Percentiles rank a stretch among this genome's conserved stretches.
phyloP scores from a whole-genome alignment of 2,888 invertebrate species.

The Diploptera punctata region DNA sequence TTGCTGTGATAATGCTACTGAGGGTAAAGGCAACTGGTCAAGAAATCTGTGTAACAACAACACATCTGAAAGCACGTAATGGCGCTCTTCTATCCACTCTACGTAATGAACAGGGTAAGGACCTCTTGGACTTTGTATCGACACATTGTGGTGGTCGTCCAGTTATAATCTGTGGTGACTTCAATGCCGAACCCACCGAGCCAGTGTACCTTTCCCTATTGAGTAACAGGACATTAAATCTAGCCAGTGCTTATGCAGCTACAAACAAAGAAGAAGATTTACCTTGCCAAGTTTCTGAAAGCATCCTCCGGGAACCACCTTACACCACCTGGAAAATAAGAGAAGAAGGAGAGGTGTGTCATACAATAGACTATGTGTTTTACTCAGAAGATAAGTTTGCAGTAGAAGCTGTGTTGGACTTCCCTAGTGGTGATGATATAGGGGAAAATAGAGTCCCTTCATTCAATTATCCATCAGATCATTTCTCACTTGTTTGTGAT shows the following conservation, averaged over 20 bases:
- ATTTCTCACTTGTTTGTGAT: conserved; percentile 75
- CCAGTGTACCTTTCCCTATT: conserved; percentile 70
- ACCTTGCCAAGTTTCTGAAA: conserved; percentile 50
- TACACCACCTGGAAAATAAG: conserved; percentile 81
- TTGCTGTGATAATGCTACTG: conserved; percentile 66
- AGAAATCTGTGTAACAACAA: conserved; percentile 71
- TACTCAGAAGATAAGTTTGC: conserved; percentile 64
- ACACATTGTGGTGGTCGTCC: conserved; percentile 61
- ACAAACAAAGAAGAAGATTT: conserved; percentile 29
- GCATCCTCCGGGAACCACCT: conserved; percentile 61
- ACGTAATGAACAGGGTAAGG: conserved; percentile 74
- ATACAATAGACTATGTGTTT: conserved; percentile 79
- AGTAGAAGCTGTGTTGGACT: conserved; percentile 62
- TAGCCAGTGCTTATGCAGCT: conserved; percentile 61
- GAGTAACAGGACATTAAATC: conserved; percentile 53
- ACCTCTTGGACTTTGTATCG: conserved; percentile 64
- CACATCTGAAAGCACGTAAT: conserved; percentile 75
- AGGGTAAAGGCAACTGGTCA: conserved; percentile 61
- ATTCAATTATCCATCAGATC: conserved; percentile 75
- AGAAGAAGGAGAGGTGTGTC: conserved; percentile 72
- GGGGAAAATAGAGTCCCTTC: conserved; percentile 72
- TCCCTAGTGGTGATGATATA: conserved; percentile 70
- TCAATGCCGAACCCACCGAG: conserved; percentile 77
- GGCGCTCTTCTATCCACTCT: conserved; percentile 70
- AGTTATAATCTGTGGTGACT: conserved; percentile 73